phyloP scores from a whole-genome alignment of 2,797 vertebrate species.

The Smutsia temminckii region DNA sequence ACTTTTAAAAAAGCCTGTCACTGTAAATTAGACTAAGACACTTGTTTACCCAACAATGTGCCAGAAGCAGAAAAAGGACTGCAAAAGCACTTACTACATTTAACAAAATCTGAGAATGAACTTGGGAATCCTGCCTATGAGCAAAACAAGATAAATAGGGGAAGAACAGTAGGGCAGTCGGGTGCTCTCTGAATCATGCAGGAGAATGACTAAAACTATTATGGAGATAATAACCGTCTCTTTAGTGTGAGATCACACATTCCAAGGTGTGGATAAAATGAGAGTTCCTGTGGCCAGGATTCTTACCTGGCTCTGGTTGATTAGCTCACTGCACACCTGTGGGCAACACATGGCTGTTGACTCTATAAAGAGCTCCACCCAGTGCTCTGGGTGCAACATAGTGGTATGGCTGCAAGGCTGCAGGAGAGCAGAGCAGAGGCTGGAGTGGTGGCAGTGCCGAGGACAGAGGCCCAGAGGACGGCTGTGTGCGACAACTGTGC shows the following conservation, averaged over 20 bases:
- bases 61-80: background rate
- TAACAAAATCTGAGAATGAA: background rate
- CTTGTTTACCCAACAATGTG: background rate
- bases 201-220: background rate
- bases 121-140: background rate
- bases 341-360: too few species aligned
- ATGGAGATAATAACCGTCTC: background rate
- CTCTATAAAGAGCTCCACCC: too few species aligned
- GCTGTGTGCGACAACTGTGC: too few species aligned
- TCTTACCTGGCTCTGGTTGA: too few species aligned
- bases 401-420: too few species aligned
- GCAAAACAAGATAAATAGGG: constrained; percentile 20
- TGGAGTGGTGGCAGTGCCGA: too few species aligned
- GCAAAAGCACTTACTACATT: background rate
- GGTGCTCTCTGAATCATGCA: background rate
- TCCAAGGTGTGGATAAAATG: background rate
- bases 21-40: background rate
- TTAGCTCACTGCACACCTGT: too few species aligned
- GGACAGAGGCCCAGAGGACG: too few species aligned
- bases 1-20: background rate
- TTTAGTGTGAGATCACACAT: background rate
- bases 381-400: too few species aligned
- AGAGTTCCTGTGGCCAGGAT: too few species aligned
- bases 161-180: background rate
- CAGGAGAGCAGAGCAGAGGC: too few species aligned